Conservation (phyloP, 2,113 vertebrate species). For the Telmatochromis brachygnathus region DNA sequence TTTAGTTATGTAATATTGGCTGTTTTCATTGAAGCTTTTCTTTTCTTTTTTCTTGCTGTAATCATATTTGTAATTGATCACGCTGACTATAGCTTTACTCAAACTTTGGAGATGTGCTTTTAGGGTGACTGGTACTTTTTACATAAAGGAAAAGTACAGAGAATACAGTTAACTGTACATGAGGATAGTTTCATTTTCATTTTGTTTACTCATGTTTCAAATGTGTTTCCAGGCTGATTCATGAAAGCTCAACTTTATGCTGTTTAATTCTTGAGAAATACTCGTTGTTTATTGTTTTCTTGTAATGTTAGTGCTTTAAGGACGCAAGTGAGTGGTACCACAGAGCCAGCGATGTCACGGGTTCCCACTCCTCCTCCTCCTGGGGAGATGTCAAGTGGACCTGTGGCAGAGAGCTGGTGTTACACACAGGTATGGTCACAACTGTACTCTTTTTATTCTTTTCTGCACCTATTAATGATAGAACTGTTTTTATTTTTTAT, state of each 20-base stretch:
- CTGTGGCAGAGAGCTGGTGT: slow-evolving; percentile 99
- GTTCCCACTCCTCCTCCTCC: slow-evolving; percentile 88
- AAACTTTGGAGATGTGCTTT: not conserved
- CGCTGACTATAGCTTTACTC: not conserved
- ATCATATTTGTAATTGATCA: not conserved
- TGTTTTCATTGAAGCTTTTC: not conserved
- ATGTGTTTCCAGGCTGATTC: not conserved
- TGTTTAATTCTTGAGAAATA: not conserved
- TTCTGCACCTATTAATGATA: not conserved
- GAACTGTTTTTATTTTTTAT: not conserved
- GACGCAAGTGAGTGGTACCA: slow-evolving; percentile 52
- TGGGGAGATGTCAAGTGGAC: slow-evolving; percentile 93
- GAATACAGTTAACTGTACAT: not conserved
- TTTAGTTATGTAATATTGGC: not conserved
- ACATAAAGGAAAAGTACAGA: not conserved
- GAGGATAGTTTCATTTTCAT: not conserved
- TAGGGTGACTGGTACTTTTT: not conserved
- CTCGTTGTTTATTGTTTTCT: not conserved
- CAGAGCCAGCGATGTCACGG: slow-evolving; percentile 84
- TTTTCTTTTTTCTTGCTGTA: not conserved
- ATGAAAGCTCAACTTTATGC: not conserved
- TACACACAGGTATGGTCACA: slow-evolving; percentile 86
- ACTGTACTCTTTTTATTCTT: not conserved
- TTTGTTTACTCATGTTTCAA: not conserved
- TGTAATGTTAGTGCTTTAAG: slow-evolving; percentile 36